Conservation (phyloP, 2,797 vertebrate species). For the Eleutherodactylus coqui region DNA sequence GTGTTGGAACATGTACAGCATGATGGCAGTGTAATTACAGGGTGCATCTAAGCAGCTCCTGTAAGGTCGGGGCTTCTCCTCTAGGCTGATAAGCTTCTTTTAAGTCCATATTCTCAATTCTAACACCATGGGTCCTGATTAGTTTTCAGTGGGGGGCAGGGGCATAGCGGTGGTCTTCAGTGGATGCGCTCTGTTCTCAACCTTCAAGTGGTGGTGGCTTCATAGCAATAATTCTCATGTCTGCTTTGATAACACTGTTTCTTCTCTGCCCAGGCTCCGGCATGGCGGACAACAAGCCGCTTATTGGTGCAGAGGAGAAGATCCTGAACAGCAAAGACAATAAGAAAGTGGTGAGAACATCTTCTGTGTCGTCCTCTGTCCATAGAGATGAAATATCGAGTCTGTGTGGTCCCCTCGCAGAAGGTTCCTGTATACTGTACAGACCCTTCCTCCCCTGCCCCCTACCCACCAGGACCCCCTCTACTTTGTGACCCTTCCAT, state of each 20-base stretch:
- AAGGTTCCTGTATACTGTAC: background rate
- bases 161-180: too few relatives aligned
- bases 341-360: conserved; percentile 85
- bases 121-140: too few relatives aligned
- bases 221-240: background rate
- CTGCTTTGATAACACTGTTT: background rate
- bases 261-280: conserved; percentile 84
- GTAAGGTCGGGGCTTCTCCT: background rate
- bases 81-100: too few relatives aligned
- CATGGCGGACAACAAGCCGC: conserved; percentile 85
- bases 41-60: background rate
- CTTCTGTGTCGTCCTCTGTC: background rate
- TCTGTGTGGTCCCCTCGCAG: background rate
- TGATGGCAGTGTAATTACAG: background rate
- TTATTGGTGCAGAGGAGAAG: conserved; percentile 92
- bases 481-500: background rate
- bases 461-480: background rate
- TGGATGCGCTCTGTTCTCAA: background rate
- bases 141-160: too few relatives aligned
- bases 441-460: background rate
- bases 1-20: too few relatives aligned
- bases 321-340: conserved; percentile 91
- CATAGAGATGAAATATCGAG: background rate
- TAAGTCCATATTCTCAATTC: too few relatives aligned
- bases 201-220: background rate